These are phyloP conservation scores for Diorhabda carinulata DNA, from an alignment of 1,140 invertebrate species.

Conservation along the genomic window DNA sequence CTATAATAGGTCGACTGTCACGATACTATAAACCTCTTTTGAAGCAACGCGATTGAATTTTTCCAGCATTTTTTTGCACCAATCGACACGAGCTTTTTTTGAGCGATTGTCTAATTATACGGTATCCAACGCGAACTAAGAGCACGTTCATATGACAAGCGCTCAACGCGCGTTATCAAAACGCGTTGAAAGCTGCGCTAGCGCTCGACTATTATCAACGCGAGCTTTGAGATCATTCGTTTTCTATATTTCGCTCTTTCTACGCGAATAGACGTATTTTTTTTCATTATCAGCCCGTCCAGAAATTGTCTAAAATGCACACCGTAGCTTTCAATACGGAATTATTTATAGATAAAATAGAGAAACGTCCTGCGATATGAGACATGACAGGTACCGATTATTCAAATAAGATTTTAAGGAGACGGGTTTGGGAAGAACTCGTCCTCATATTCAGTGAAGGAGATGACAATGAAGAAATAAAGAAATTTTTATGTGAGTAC, in stretches of 20 bases:
- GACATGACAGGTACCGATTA: constrained; percentile 35
- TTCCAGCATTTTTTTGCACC: too few species aligned
- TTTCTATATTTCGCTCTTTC: constrained; percentile 3
- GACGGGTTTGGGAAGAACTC: constrained; percentile 24
- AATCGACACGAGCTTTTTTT: too few species aligned
- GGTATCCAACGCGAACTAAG: too few species aligned
- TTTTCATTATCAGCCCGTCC: background rate
- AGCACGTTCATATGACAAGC: too few species aligned
- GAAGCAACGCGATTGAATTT: too few species aligned
- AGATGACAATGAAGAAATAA: constrained; percentile 17
- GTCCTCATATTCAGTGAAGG: constrained; percentile 20
- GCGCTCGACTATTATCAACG: background rate
- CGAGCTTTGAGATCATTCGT: background rate
- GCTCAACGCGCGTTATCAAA: too few species aligned
- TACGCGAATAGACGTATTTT: background rate
- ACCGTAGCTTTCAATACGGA: constrained; percentile 29
- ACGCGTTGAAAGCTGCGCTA: constrained; percentile 8
- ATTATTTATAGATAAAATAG: constrained; percentile 37
- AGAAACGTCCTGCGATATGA: constrained; percentile 38
- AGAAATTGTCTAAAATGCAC: background rate
- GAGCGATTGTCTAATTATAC: too few species aligned
- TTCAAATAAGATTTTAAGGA: constrained; percentile 32
- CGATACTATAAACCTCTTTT: too few species aligned
- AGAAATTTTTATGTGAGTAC: constrained; percentile 13
- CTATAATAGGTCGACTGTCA: too few species aligned